Percentiles rank a stretch among this genome's conserved stretches.
These are phyloP conservation scores for Tribolium castaneum DNA, from an alignment of 1,140 invertebrate genomes.

Conservation along the genomic window DNA sequence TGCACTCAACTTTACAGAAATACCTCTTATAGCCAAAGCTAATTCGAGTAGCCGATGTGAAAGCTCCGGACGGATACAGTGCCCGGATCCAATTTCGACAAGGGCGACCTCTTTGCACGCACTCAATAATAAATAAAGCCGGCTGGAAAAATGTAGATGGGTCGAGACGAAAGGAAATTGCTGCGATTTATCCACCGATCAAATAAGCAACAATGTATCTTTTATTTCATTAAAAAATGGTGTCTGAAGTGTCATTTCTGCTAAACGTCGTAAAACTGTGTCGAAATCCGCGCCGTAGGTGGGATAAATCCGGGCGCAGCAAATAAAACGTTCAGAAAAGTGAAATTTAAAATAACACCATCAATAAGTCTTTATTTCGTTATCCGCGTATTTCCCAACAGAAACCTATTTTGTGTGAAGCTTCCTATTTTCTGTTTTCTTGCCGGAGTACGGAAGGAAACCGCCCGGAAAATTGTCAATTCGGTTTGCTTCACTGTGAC, in stretches of 20 bases:
- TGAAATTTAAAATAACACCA: conserved; percentile 58
- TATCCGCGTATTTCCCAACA: conserved; percentile 52
- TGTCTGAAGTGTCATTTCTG: background rate
- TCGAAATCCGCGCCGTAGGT: background rate
- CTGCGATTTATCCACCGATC: too few relatives aligned
- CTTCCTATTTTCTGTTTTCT: conserved; percentile 57
- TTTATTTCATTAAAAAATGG: too few relatives aligned
- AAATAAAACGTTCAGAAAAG: conserved; percentile 52
- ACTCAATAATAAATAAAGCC: background rate
- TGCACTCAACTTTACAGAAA: conserved; percentile 47
- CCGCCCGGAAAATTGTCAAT: conserved; percentile 74
- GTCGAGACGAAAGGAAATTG: background rate
- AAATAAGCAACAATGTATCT: too few relatives aligned
- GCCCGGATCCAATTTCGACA: conserved; percentile 16
- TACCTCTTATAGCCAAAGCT: conserved; percentile 31
- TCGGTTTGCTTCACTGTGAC: conserved; percentile 64
- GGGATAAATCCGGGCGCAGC: conserved; percentile 22
- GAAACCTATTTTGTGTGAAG: conserved; percentile 59
- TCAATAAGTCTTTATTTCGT: conserved; percentile 59
- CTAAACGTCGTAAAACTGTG: background rate
- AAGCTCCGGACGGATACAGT: background rate
- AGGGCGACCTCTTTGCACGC: conserved; percentile 8
- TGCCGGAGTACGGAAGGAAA: conserved; percentile 66
- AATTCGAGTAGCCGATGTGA: conserved; percentile 11
- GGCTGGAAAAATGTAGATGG: background rate